These are phyloP conservation scores for Hiodon alosoides DNA, from an alignment of 2,113 vertebrate genomes.

Conservation along the genomic window DNA sequence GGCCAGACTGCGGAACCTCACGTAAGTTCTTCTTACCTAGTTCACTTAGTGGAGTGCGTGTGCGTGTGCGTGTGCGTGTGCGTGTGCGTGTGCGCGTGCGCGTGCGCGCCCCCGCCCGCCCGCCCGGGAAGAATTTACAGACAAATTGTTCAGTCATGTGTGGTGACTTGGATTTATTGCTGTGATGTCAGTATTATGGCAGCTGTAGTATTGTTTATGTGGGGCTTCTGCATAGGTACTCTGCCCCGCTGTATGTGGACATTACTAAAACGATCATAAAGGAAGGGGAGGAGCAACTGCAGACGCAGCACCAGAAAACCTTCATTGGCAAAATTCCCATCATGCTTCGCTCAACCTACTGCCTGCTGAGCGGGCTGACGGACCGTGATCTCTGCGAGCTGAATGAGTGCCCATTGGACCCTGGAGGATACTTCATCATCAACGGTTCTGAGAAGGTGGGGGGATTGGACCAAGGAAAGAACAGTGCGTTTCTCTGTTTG, in stretches of 20 bases:
- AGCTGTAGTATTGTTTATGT: background rate
- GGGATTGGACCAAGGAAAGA: background rate
- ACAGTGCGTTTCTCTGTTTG: background rate
- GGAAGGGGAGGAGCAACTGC: slow-evolving; percentile 91
- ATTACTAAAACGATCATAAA: slow-evolving; percentile 98
- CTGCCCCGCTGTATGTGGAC: slow-evolving; percentile 93
- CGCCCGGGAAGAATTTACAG: no score
- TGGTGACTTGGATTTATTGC: no score
- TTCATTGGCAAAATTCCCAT: slow-evolving; percentile 98
- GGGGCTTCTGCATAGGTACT: slow-evolving; percentile 69
- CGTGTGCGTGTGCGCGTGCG: background rate
- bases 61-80: background rate
- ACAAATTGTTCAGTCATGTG: no score
- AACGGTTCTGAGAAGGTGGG: slow-evolving; percentile 96
- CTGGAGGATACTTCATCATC: slow-evolving; percentile 97
- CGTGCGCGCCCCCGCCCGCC: no score
- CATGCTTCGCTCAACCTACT: slow-evolving; percentile 97
- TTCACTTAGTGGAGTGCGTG: background rate
- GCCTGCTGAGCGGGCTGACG: slow-evolving; percentile 85
- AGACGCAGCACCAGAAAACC: slow-evolving; percentile 97
- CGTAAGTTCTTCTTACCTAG: slow-evolving; percentile 58
- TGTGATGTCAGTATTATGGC: background rate
- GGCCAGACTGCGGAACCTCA: slow-evolving; percentile 90
- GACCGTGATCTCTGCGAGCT: slow-evolving; percentile 94
- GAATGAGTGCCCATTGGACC: slow-evolving; percentile 94